Conservation (phyloP, 2,888 invertebrate genomes). For the Phyto melanocephala region DNA sequence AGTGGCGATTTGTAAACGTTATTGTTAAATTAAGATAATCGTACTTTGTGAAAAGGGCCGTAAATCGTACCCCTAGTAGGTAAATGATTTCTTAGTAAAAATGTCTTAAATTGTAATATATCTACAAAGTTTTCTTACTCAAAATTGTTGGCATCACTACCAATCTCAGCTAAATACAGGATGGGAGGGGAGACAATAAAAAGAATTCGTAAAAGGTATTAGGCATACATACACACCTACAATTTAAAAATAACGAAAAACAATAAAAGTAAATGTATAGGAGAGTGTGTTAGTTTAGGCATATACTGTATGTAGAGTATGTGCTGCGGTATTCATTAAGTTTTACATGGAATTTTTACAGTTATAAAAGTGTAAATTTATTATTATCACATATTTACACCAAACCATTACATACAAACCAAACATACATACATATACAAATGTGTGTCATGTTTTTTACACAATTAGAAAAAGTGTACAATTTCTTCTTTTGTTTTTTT, state of each 20-base stretch:
- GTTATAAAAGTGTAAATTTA: slow-evolving; percentile 49
- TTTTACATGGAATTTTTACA: slow-evolving; percentile 60
- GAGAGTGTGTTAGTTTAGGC: not conserved
- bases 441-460: slow-evolving; percentile 25
- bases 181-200: not conserved
- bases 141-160: not conserved
- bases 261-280: not conserved
- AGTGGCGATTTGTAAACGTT: not conserved
- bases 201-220: not conserved
- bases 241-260: not conserved
- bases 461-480: slow-evolving; percentile 20
- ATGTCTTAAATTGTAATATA: too few relatives aligned
- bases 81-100: too few relatives aligned
- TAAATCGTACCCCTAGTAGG: not conserved
- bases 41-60: too few relatives aligned
- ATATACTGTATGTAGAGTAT: not conserved
- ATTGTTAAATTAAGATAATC: too few relatives aligned
- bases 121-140: not conserved
- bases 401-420: not conserved
- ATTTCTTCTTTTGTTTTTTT: not conserved
- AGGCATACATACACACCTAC: slow-evolving; percentile 7
- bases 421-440: not conserved
- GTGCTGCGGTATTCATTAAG: slow-evolving; percentile 34
- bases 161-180: not conserved
- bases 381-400: slow-evolving; percentile 3